Evolutionary conservation across 2,888 invertebrate species (phyloP).

Genomic region (Melieria crassipennis): DNA sequence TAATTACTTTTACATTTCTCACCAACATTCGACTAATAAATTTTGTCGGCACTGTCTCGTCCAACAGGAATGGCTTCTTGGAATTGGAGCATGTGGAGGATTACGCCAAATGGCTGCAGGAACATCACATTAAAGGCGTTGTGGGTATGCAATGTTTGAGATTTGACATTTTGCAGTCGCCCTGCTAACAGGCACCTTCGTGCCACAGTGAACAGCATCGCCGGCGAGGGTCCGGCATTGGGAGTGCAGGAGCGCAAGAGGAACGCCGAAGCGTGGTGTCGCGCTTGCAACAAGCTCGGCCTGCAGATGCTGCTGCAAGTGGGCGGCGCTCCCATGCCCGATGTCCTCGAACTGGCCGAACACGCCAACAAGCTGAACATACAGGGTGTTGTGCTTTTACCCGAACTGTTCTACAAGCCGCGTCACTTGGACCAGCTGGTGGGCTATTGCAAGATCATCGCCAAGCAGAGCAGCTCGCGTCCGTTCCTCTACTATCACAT

Average conservation of each 20-base stretch:
- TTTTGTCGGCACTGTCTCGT: not conserved
- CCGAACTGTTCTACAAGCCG: constrained; percentile 81
- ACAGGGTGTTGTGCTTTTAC: constrained; percentile 77
- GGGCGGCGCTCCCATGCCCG: constrained; percentile 74
- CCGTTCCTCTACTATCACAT: constrained; percentile 87
- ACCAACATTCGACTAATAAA: not conserved
- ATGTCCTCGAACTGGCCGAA: constrained; percentile 74
- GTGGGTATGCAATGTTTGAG: constrained; percentile 68
- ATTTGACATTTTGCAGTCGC: constrained; percentile 18
- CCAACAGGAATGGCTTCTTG: constrained; percentile 62
- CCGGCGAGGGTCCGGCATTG: constrained; percentile 78
- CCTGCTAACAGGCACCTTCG: not conserved
- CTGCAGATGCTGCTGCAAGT: constrained; percentile 77
- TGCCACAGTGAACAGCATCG: constrained; percentile 76
- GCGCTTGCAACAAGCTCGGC: constrained; percentile 67
- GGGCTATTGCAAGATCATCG: constrained; percentile 73
- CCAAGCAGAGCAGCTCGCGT: constrained; percentile 76
- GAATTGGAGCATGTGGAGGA: constrained; percentile 69
- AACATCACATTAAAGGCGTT: constrained; percentile 73
- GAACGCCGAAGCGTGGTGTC: constrained; percentile 73
- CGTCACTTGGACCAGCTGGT: constrained; percentile 70
- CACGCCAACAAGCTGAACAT: constrained; percentile 72
- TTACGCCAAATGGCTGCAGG: constrained; percentile 74
- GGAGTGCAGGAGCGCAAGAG: constrained; percentile 74
- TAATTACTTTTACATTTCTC: constrained; percentile 48